These are phyloP conservation scores for Brevimyrus niger DNA, from an alignment of 2,113 vertebrate species.

Conservation along the genomic window DNA sequence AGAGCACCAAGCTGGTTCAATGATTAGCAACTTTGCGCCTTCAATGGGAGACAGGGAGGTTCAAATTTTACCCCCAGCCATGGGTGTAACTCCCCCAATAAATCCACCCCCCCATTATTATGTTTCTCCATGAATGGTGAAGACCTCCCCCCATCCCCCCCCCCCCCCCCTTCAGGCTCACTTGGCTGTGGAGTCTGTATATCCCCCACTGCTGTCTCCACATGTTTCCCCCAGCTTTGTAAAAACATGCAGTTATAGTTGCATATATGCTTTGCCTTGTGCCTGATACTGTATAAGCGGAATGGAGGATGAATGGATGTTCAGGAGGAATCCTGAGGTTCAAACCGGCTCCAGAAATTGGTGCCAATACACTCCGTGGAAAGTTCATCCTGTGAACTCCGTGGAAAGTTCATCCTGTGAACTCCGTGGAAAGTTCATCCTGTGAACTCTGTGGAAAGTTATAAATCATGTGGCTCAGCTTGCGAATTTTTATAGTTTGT, in stretches of 20 bases:
- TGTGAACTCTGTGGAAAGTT: not conserved
- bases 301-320: not conserved
- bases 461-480: not conserved
- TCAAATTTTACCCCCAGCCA: not conserved
- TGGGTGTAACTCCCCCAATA: too few species aligned
- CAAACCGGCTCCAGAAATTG: not conserved
- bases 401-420: too few species aligned
- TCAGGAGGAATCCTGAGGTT: not conserved
- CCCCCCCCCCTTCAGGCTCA: not conserved
- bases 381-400: too few species aligned
- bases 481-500: not conserved
- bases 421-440: too few species aligned
- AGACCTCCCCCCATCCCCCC: too few species aligned
- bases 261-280: not conserved
- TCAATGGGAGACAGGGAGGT: not conserved
- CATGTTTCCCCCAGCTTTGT: not conserved
- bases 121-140: too few species aligned
- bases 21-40: not conserved
- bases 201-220: not conserved
- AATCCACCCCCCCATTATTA: too few species aligned
- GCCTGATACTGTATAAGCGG: not conserved
- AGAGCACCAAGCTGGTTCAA: not conserved
- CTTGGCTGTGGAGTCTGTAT: not conserved
- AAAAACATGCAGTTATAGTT: not conserved
- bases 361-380: not conserved